Conservation (phyloP, 2,113 vertebrate genomes). For the Bubo scandiacus region DNA sequence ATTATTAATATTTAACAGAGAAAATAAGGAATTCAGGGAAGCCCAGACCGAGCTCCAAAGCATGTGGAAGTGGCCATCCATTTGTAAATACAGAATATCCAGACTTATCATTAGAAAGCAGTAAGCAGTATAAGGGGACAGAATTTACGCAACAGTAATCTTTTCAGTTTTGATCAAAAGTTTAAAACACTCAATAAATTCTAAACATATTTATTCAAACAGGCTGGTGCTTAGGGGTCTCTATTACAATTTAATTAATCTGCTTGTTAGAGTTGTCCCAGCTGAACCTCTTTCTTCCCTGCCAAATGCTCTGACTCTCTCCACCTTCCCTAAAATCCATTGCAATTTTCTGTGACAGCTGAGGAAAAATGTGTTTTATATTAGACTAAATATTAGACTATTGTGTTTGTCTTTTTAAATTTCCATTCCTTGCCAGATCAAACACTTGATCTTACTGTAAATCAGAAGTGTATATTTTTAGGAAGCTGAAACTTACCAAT, state of each 20-base stretch:
- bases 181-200: neutral
- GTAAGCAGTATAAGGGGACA: neutral
- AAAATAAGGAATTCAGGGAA: neutral
- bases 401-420: neutral
- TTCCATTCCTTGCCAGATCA: slow-evolving; percentile 12
- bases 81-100: neutral
- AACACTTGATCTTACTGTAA: slow-evolving; percentile 5
- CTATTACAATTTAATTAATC: neutral
- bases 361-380: neutral
- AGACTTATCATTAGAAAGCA: neutral
- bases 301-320: neutral
- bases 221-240: neutral
- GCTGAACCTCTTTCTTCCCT: neutral
- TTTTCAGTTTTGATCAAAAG: neutral
- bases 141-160: neutral
- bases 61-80: neutral
- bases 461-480: neutral
- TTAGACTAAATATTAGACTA: slow-evolving; percentile 22
- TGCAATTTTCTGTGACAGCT: neutral
- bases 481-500: neutral
- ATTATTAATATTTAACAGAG: neutral
- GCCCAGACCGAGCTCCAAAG: neutral
- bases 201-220: neutral
- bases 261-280: neutral
- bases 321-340: neutral